Evolutionary conservation across 2,888 invertebrate species (phyloP).

Genomic region (Nemoura dubitans): DNA sequence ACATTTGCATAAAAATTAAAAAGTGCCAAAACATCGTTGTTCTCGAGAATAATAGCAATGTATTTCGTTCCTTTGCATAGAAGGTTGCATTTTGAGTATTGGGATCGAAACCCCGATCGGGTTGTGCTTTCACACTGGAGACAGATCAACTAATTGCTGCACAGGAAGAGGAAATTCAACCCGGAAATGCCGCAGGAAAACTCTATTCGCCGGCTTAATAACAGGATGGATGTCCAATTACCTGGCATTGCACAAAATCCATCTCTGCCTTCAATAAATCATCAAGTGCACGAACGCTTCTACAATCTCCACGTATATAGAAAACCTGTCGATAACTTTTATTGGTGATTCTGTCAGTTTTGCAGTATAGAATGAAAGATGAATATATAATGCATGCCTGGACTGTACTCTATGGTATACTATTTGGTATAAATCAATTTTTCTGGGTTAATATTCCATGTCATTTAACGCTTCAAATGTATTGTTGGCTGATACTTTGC

Average conservation of each 20-base stretch:
- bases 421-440: neutral
- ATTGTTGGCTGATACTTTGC: slow-evolving; percentile 12
- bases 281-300: neutral
- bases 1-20: too few relatives aligned
- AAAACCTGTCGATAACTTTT: neutral
- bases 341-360: neutral
- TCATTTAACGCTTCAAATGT: slow-evolving; percentile 7
- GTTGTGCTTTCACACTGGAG: neutral
- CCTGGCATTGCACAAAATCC: neutral
- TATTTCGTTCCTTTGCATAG: neutral
- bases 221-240: slow-evolving; percentile 2
- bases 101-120: neutral
- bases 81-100: neutral
- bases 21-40: neutral
- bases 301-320: neutral
- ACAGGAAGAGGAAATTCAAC: neutral
- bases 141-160: neutral
- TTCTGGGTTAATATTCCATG: slow-evolving; percentile 12
- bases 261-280: neutral
- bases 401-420: neutral
- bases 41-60: neutral
- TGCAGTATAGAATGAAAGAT: neutral
- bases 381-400: neutral
- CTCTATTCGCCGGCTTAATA: neutral
- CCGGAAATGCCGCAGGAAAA: neutral